phyloP scores from a whole-genome alignment of 2,888 invertebrate genomes.

The Torymus aiolomorphi region DNA sequence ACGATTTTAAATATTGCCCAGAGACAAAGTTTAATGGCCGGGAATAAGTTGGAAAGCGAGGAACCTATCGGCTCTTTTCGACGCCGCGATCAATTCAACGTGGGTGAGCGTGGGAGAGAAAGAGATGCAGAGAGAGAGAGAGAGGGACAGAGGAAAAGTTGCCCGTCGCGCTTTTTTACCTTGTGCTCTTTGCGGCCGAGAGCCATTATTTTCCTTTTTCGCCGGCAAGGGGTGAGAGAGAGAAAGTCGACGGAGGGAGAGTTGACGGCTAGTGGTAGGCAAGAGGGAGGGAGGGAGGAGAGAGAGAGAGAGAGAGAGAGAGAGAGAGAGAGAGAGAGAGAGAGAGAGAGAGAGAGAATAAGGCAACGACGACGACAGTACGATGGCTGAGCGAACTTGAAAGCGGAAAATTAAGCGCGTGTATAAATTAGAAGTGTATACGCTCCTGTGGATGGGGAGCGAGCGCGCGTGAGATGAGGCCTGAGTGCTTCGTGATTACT shows the following conservation, averaged over 20 bases:
- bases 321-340: no score
- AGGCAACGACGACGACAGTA: background rate
- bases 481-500: no score
- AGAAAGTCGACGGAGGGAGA: background rate
- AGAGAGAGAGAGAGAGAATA: no score
- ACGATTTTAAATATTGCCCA: conserved; percentile 61
- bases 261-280: no score
- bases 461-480: background rate
- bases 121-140: no score
- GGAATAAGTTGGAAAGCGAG: conserved; percentile 59
- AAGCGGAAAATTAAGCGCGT: conserved; percentile 25
- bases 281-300: no score
- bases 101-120: conserved; percentile 4
- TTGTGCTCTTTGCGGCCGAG: background rate
- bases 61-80: conserved; percentile 51
- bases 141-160: conserved; percentile 46
- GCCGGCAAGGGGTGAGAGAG: background rate
- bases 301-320: no score
- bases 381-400: conserved; percentile 17
- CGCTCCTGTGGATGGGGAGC: background rate
- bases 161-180: conserved; percentile 20
- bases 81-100: conserved; percentile 59
- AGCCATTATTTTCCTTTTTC: background rate
- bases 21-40: conserved; percentile 62
- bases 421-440: conserved; percentile 19